phyloP scores from a whole-genome alignment of 2,888 invertebrate genomes.

The Drosophila fulvimacula region DNA sequence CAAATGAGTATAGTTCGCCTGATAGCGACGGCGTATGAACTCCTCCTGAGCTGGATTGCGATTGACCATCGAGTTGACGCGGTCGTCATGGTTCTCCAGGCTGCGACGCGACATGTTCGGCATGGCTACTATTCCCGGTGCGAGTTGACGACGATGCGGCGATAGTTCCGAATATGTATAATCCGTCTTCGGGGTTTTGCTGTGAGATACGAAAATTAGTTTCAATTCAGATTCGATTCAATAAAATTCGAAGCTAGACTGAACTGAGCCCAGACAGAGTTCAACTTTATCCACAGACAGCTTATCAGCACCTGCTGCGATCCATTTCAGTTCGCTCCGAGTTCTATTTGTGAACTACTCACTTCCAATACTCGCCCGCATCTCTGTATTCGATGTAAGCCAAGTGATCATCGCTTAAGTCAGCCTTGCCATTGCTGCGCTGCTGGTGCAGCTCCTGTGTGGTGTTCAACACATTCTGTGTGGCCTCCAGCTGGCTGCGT shows the following conservation, averaged over 20 bases:
- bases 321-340: background rate
- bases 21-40: conserved; percentile 83
- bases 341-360: conserved; percentile 83
- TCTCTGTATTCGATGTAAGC: conserved; percentile 91
- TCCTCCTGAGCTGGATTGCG: conserved; percentile 82
- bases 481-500: conserved; percentile 75
- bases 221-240: background rate
- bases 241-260: background rate
- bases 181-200: conserved; percentile 95
- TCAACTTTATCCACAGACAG: background rate
- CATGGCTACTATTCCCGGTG: conserved; percentile 92
- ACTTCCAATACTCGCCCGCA: conserved; percentile 95
- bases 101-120: conserved; percentile 95
- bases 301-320: background rate
- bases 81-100: conserved; percentile 87
- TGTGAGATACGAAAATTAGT: conserved; percentile 79
- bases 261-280: background rate
- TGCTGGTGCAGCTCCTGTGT: conserved; percentile 70
- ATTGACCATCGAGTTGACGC: conserved; percentile 84
- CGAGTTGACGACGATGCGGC: conserved; percentile 92
- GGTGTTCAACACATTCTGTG: conserved; percentile 79
- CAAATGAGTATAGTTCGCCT: conserved; percentile 61
- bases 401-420: conserved; percentile 85
- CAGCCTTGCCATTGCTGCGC: conserved; percentile 62
- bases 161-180: conserved; percentile 94